Percentiles rank a stretch among this genome's conserved stretches.
These are phyloP conservation scores for Patiria pectinifera DNA, from an alignment of 53 echinoderm and acorn worm genomes.

Conservation along the genomic window DNA sequence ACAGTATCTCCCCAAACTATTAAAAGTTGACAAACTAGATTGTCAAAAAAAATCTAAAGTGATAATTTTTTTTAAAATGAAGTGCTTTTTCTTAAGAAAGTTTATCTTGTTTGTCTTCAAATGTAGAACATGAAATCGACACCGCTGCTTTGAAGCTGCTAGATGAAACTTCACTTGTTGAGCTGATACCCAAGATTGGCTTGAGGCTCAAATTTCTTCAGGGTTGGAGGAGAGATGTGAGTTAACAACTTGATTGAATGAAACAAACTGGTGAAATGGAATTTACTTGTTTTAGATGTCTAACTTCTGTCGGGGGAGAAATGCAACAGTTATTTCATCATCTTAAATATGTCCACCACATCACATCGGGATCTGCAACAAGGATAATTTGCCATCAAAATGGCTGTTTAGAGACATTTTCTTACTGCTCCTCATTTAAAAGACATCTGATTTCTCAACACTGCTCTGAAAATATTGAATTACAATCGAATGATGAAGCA, in stretches of 20 bases:
- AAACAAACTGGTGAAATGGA: not conserved
- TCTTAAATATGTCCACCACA: conserved; percentile 31
- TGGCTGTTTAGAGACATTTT: conserved; percentile 16
- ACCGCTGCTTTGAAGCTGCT: conserved; percentile 13
- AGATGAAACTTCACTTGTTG: conserved; percentile 31
- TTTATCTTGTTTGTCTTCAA: not conserved
- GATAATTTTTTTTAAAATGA: too few relatives aligned
- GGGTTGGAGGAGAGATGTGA: conserved; percentile 41
- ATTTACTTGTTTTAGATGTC: conserved; percentile 33
- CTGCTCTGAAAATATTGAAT: conserved; percentile 18
- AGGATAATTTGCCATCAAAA: conserved; percentile 19
- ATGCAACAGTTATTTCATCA: conserved; percentile 30
- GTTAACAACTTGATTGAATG: not conserved
- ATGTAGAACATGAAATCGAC: conserved; percentile 43
- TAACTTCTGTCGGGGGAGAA: conserved; percentile 12
- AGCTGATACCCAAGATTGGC: conserved; percentile 48
- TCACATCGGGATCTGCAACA: conserved; percentile 38
- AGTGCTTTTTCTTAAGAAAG: too few relatives aligned
- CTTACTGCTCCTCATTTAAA: conserved; percentile 15
- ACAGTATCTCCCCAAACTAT: too few relatives aligned
- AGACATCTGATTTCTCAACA: conserved; percentile 2
- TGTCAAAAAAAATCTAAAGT: too few relatives aligned
- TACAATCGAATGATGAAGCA: not conserved
- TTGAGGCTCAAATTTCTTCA: conserved; percentile 28
- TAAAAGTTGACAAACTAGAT: too few relatives aligned